Base-by-base conservation (phyloP, 37 sponge, comb jelly and placozoan genomes). In the Spongia lamella region DNA sequence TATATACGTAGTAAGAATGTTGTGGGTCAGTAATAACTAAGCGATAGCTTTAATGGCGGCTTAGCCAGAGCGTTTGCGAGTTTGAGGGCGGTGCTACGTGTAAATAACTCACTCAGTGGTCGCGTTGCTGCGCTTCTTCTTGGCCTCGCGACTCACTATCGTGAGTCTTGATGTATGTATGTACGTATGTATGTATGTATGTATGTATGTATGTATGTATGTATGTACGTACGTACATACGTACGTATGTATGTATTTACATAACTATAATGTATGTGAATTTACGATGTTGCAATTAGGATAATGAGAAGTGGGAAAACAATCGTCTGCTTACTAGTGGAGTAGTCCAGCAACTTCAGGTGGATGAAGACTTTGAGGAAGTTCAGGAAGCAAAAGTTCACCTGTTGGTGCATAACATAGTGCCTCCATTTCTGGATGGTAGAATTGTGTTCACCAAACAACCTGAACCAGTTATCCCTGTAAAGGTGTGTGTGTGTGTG, bases 371-470 rank as follows among this genome's bases (percentile, higher is more conserved):
- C 61, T 92, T 90, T 81, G 96, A 95, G 35, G 99, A 98, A 43
- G 99, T 95, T 36, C 60, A 73, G 11, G 89, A 74, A 34, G 91
- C 88, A 21, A 92, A 93, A 52, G 90, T 94, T 38, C 96, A 98
- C 66, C 88, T 98, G n/a, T 80, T 98, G 62, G 99, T 98, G 7
- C 93, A 93, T 55, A 96, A 98, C 74, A 87, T 95, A 31, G 96
- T 98, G 29, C 96, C 99, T 50, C 99, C 99, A 21, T 98, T 98
- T 69, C 89, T 98, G 56, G 96, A 95, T 69, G 99, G 99, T 0
- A 80, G 99, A 49, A 95, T 95, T 27, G 91, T 98, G 40, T 98
- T 93, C 68, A 95, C 99, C n/a, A 90, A 88, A 56, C 96, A 95
- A 54, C 91, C 91, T 19, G 96, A 95, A 76, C 96, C 96, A 16